Percentiles rank a stretch among this genome's conserved stretches.
Evolutionary conservation across 2,113 vertebrate species (phyloP).

Genomic region (Cyanoliseus patagonus): DNA sequence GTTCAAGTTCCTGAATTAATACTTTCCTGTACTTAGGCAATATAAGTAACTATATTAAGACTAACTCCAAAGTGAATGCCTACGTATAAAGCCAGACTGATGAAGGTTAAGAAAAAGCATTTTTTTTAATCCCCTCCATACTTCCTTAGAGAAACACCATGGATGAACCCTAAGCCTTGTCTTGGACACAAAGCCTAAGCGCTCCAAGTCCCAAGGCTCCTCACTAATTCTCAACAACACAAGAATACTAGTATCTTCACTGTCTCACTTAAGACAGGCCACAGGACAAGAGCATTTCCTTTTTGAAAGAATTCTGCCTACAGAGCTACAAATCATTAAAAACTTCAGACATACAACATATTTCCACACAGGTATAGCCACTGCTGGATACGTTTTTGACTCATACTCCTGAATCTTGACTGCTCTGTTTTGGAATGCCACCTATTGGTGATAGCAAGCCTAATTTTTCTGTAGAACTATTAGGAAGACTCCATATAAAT

Average conservation of each 20-base stretch:
- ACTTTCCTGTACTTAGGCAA: not conserved
- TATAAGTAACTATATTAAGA: not conserved
- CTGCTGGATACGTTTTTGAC: not conserved
- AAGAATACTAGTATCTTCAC: not conserved
- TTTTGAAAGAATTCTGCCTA: not conserved
- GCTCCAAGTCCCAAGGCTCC: not conserved
- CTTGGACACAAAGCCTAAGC: not conserved
- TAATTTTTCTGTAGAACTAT: not conserved
- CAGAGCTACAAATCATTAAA: not conserved
- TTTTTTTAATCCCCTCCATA: not conserved
- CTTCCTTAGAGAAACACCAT: not conserved
- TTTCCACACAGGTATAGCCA: not conserved
- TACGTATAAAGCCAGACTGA: not conserved
- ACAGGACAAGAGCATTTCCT: not conserved
- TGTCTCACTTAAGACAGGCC: not conserved
- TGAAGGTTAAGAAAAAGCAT: not conserved
- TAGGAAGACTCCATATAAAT: not conserved
- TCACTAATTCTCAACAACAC: not conserved
- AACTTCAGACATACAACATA: not conserved
- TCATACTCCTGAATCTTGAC: not conserved
- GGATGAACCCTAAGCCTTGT: not conserved
- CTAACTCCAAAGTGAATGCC: not conserved
- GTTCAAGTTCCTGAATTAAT: not conserved
- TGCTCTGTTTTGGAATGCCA: conserved; percentile 44
- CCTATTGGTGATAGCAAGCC: not conserved